Evolutionary conservation across 2,113 vertebrate genomes (phyloP), one percentile per base, ranked within the genome.

Genomic region (Petroica traversi): DNA sequence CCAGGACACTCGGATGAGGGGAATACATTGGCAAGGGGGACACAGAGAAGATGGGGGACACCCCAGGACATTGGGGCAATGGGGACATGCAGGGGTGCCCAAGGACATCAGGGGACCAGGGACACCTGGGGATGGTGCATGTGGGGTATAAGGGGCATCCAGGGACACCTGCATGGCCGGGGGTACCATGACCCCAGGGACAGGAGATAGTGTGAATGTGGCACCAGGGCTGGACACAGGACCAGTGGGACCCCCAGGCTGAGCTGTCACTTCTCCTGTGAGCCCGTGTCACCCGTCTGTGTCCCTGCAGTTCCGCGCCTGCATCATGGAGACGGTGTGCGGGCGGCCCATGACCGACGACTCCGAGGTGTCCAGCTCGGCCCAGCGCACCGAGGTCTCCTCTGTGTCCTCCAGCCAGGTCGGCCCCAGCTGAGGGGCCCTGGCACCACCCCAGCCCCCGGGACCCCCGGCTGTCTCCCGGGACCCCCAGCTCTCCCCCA

Each of bases 321-420:
- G 98, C 95, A 98, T 99, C 96, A 96, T 98, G 98, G 98, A 98
- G 91, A 98, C 97, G 10, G 97, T 98, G 59, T 99, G 98, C 26
- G 97, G 98, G 36, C 98, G 97, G 92, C 95, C 98, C 85, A 98
- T 98, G 91, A 85, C 95, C 0, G 98, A 98, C 1, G 94, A 98
- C 5, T 98, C 98, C 1, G 97, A 98, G 6, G 19, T 95, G 17
- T 98, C 98, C 79, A 97, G 97, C 93, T 92, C 95, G 2, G 93
- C 97, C 25, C 97, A 97, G 95, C 98, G 97, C 96, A 99, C 98
- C 0, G 98, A 99, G 92, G 96, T 97, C 19, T 98, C 98, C 3
- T 96, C 98, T 4, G 92, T 97, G 33, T 98, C 97, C 62, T 95
- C 97, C 66, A 98, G 97, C 93, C 98, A 98, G 91, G 98, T 98